Percentiles rank a stretch among this genome's conserved stretches.
Conservation (phyloP, 1,140 invertebrate genomes). For the Macrobrachium rosenbergii region DNA sequence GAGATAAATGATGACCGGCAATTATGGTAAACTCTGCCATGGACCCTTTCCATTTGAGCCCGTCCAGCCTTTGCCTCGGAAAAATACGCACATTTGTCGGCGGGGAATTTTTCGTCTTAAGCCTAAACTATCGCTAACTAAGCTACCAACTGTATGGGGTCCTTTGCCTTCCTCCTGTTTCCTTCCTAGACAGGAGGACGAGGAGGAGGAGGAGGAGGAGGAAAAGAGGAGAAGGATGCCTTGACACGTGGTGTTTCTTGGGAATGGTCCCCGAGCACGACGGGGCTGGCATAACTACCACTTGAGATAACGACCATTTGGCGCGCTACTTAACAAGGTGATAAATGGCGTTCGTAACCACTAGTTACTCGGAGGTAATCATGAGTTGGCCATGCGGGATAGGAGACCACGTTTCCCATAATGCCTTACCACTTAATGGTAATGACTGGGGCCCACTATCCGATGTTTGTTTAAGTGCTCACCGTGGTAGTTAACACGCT, state of each 20-base stretch:
- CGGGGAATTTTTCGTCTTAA: background rate
- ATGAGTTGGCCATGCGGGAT: background rate
- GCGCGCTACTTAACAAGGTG: constrained; percentile 34
- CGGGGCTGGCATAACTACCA: background rate
- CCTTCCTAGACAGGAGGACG: too few relatives aligned
- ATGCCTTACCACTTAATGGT: background rate
- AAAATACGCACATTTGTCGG: background rate
- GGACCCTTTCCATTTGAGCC: too few relatives aligned
- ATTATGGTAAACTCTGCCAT: too few relatives aligned
- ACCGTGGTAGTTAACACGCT: constrained; percentile 20
- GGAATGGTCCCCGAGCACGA: too few relatives aligned
- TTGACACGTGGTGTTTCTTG: too few relatives aligned
- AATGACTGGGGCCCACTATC: background rate
- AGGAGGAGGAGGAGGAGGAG: too few relatives aligned
- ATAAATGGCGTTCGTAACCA: constrained; percentile 29
- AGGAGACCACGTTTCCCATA: background rate
- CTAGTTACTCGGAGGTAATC: constrained; percentile 15
- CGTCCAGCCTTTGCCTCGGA: too few relatives aligned
- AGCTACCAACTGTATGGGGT: too few relatives aligned
- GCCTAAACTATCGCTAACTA: background rate
- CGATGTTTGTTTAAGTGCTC: constrained; percentile 21
- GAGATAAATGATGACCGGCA: too few relatives aligned
- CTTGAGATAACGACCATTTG: constrained; percentile 40
- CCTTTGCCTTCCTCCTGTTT: too few relatives aligned
- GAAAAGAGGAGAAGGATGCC: too few relatives aligned